These are phyloP conservation scores for Climacteris rufus DNA, from an alignment of 2,113 vertebrate genomes.

Conservation along the genomic window DNA sequence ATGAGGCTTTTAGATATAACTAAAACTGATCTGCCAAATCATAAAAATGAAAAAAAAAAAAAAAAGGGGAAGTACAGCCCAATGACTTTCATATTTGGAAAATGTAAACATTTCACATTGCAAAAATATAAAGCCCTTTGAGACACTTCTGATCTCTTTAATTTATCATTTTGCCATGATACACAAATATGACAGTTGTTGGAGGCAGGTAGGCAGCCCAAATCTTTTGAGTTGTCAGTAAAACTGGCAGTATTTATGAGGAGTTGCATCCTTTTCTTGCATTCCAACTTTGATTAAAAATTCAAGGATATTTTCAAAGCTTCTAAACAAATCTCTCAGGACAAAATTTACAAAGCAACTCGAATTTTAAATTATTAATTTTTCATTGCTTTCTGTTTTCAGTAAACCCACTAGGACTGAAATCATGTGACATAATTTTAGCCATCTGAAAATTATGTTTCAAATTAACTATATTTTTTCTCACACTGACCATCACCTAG, in stretches of 20 bases:
- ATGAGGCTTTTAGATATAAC: not conserved
- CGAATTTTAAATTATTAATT: not conserved
- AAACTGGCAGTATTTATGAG: not conserved
- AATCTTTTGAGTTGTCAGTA: not conserved
- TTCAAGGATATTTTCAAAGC: not conserved
- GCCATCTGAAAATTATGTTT: not conserved
- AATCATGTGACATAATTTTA: not conserved
- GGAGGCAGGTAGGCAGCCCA: not conserved
- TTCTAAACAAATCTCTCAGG: not conserved
- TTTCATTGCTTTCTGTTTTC: not conserved
- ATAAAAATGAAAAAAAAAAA: not conserved
- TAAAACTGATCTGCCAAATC: not conserved
- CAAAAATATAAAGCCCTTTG: not conserved
- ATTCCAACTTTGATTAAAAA: not conserved
- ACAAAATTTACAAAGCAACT: not conserved
- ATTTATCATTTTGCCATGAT: not conserved
- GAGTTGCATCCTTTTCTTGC: not conserved
- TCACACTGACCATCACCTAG: not conserved
- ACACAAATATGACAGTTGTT: not conserved
- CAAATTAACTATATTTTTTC: not conserved
- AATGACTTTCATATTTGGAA: not conserved
- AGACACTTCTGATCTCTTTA: not conserved
- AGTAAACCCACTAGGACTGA: not conserved
- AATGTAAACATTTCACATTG: not conserved
- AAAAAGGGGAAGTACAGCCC: rapidly evolving